Percentiles rank a stretch among this genome's conserved stretches.
Conservation (phyloP, 2,113 vertebrate species). For the Brachypodius melanocephalos region DNA sequence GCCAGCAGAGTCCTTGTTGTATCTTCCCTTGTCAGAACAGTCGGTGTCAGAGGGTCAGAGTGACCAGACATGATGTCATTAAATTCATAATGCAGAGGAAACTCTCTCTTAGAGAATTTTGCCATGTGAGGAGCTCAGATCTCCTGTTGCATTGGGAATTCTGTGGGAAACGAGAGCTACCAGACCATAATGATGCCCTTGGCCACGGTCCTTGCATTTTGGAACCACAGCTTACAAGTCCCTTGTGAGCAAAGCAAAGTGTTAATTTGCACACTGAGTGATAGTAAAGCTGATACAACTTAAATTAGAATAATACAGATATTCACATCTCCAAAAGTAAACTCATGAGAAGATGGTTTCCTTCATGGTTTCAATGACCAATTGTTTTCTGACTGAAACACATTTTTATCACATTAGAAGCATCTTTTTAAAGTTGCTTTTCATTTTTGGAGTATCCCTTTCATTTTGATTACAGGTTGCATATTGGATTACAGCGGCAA, state of each 20-base stretch:
- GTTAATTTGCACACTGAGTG: not conserved
- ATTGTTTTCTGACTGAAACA: not conserved
- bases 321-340: not conserved
- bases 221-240: not conserved
- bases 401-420: not conserved
- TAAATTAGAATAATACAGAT: not conserved
- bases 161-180: not conserved
- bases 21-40: not conserved
- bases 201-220: not conserved
- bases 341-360: not conserved
- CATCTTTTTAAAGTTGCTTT: not conserved
- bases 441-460: not conserved
- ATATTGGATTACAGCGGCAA: not conserved
- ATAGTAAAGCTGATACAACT: not conserved
- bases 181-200: not conserved
- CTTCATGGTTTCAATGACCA: not conserved
- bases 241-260: not conserved
- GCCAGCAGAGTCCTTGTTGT: not conserved
- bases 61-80: not conserved
- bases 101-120: not conserved
- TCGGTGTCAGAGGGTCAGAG: not conserved
- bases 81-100: not conserved
- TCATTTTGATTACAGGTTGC: not conserved
- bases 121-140: not conserved
- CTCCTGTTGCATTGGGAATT: not conserved